Evolutionary conservation across 1,140 invertebrate species (phyloP).

Genomic region (Pemphigus obesinymphae): DNA sequence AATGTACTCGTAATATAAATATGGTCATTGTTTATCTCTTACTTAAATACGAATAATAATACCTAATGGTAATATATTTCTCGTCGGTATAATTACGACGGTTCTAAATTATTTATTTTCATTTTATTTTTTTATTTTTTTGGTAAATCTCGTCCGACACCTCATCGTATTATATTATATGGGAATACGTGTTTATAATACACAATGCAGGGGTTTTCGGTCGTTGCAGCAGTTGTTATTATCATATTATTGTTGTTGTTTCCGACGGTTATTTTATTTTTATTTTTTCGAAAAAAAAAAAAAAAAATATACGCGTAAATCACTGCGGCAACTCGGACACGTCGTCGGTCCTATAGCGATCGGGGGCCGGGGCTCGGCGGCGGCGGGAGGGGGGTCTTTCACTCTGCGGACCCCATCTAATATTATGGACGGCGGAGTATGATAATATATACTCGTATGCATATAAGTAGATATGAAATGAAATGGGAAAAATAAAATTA

Average conservation of each 20-base stretch:
- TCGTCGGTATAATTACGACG: not conserved
- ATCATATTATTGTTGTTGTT: not conserved
- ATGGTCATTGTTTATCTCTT: conserved; percentile 12
- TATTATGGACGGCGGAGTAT: not conserved
- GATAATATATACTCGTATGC: too few species aligned
- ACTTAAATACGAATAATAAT: not conserved
- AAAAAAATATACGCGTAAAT: not conserved
- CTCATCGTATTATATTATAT: not conserved
- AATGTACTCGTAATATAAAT: too few species aligned
- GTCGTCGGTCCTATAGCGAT: not conserved
- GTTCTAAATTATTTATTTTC: not conserved
- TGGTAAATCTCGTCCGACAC: conserved; percentile 7
- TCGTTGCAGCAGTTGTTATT: not conserved
- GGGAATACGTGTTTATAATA: not conserved
- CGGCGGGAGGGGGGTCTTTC: too few species aligned
- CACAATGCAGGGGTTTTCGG: not conserved
- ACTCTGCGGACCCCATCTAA: too few species aligned
- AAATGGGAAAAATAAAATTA: not conserved
- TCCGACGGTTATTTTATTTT: not conserved
- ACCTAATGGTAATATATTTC: not conserved
- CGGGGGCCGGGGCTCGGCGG: not conserved
- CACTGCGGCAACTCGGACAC: not conserved
- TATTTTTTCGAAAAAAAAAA: too few species aligned
- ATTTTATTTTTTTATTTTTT: not conserved
- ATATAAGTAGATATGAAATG: too few species aligned